Conservation (phyloP, 1,140 invertebrate genomes). For the Proctacanthus coquilletti region DNA sequence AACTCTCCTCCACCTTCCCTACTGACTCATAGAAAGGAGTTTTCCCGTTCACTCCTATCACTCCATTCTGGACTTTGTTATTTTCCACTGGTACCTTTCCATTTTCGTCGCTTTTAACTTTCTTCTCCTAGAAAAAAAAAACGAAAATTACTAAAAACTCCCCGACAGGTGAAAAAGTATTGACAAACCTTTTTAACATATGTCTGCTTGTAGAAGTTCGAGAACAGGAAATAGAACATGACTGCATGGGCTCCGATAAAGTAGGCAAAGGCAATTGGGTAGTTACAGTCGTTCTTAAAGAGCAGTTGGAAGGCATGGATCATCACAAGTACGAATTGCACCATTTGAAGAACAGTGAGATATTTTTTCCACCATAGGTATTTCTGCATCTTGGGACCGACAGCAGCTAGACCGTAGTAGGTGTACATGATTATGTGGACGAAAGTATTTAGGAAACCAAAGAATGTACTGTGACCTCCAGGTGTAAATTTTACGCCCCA, state of each 20-base stretch:
- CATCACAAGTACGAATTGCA: constrained; percentile 68
- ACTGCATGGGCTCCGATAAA: constrained; percentile 56
- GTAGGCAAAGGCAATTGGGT: constrained; percentile 58
- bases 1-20: constrained; percentile 4
- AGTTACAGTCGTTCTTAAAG: constrained; percentile 68
- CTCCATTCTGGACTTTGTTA: no score
- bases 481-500: constrained; percentile 83
- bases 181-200: constrained; percentile 37
- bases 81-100: no score
- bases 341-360: constrained; percentile 72
- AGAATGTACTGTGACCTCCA: constrained; percentile 56
- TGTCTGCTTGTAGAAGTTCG: constrained; percentile 55
- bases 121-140: no score
- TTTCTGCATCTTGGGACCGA: constrained; percentile 70
- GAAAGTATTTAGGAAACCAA: constrained; percentile 71
- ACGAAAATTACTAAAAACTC: no score
- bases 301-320: constrained; percentile 69
- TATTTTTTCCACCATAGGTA: constrained; percentile 94
- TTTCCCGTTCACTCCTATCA: background rate
- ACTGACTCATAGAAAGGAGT: constrained; percentile 2
- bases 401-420: constrained; percentile 74
- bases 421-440: constrained; percentile 86
- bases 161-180: no score
- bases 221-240: constrained; percentile 66
- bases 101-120: no score